Base-by-base conservation (phyloP, 1,140 invertebrate species). In the Ericerus pela region DNA sequence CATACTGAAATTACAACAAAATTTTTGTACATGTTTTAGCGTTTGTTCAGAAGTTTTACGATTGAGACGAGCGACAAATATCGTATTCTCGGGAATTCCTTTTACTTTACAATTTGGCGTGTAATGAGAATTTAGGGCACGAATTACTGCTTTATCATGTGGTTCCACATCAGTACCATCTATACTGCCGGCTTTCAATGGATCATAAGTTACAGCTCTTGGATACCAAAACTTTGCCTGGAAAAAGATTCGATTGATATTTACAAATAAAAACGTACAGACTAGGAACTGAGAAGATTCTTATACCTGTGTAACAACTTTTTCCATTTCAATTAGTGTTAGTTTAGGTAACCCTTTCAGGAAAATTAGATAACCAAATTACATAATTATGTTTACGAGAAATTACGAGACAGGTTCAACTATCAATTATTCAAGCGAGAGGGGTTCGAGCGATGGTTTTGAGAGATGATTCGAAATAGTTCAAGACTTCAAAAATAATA, bases 161-260 rank as follows among this genome's bases (percentile, higher is more conserved):
- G 88, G 83, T 53, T 80, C 77, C 4, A 72, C 77, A 66, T 91
- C 88, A 18, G 87, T 91, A 1, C 85, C 80, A 74, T 90, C 86
- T 22, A 89, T 88, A 62, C 85, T 88, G 8, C 85, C 85, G 60
- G 79, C 79, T 72, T 80, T 80, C 33, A 83, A 69, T 11, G 80
- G 79, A 66, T 82, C 75, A 59, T 82, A 83, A 33, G 71, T 66
- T 60, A 70, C 73, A 6, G 75, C 72, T 63, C 69, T 74, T 16
- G 72, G 71, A 30, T 66, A 72, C 76, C 76, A 78, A 53, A 66
- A 66, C 31, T 71, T 65, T 27, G 65, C 52, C 33, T 58, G 12
- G 29, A 51, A 33, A 41, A 53, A 24, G 20, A 53, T 16, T 53
- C n/a, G n/a, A n/a, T n/a, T n/a, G n/a, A n/a, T n/a, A n/a, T n/a